Base-by-base conservation (phyloP, 2,888 invertebrate genomes). In the Sympetrum striolatum region DNA sequence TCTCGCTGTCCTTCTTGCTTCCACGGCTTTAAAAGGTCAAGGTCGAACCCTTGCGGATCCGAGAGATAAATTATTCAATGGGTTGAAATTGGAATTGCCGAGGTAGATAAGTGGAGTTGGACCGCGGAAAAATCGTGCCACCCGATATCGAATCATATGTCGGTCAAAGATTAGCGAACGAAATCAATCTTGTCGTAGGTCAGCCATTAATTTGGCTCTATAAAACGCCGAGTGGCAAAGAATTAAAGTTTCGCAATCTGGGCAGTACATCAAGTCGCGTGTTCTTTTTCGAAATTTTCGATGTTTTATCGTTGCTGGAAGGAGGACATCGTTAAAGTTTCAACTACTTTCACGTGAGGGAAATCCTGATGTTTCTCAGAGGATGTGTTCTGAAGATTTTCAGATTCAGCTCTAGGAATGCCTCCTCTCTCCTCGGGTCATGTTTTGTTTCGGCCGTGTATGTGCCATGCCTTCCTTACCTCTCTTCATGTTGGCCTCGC, bases 71-170 rank as follows among this genome's bases (percentile, higher is more conserved):
- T 80, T 80, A 80, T 80, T 80, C 80, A 80, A 37, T 14, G 39
- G n/a, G n/a, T 37, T 80, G 80, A 44, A 80, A 80, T 80, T 80
- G 80, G 80, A 80, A 80, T 80, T 80, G 37, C 39, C 44, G 37
- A 22, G 37, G 39, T 37, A 80, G 37, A 80, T 44, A 80, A 80
- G 80, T 80, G 80, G 80, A 22, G 22, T 22, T 18, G 44, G 39
- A 80, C 37, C 39, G n/a, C 35, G 22, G 18, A 44, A 39, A 44
- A 37, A 39, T 37, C 22, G 37, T 18, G 18, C 39, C 39, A 35
- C 22, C 5, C 80, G 8, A 35, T 80, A 35, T 73, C 73, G 25
- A 14, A 31, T 73, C 31, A 14, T 73, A 31, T 73, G 31, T 73
- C 73, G 73, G 73, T 73, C 73, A 73, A 25, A 31, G 73, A 73